Conservation (phyloP, 30 jellyfish, hydroid and myxozoan genomes). For the Pseudorhiza aurosa region DNA sequence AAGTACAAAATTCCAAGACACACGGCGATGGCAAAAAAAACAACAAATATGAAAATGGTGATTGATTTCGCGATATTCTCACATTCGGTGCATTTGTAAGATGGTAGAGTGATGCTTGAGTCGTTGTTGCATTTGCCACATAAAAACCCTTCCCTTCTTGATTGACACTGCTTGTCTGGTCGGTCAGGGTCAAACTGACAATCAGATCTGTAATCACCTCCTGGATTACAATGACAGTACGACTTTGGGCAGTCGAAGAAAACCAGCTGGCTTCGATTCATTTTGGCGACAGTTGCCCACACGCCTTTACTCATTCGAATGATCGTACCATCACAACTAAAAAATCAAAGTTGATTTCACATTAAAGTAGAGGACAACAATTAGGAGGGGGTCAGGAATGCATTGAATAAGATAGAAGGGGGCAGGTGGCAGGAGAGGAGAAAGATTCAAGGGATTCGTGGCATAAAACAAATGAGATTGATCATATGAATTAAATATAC, state of each 20-base stretch:
- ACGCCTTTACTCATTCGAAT: conserved; percentile 49
- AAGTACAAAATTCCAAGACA: conserved; percentile 51
- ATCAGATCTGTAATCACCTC: conserved; percentile 9
- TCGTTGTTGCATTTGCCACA: conserved; percentile 78
- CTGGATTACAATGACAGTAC: conserved; percentile 43
- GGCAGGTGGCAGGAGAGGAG: too few relatives aligned
- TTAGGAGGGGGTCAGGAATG: too few relatives aligned
- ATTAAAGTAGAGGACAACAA: too few relatives aligned
- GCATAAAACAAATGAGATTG: too few relatives aligned
- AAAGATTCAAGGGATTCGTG: too few relatives aligned
- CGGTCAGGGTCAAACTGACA: conserved; percentile 38
- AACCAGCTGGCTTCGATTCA: conserved; percentile 23
- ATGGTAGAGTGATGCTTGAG: conserved; percentile 39
- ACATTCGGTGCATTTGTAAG: conserved; percentile 62
- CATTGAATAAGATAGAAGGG: too few relatives aligned
- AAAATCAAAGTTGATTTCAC: too few relatives aligned
- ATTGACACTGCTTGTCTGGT: conserved; percentile 66
- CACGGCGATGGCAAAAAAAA: conserved; percentile 2
- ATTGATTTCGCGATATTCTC: conserved; percentile 10
- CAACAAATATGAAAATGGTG: conserved; percentile 5
- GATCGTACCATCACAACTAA: conserved; percentile 54
- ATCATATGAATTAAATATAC: too few relatives aligned
- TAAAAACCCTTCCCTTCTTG: conserved; percentile 55
- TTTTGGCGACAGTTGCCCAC: conserved; percentile 66
- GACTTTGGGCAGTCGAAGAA: conserved; percentile 50